Conservation (phyloP, 2,797 vertebrate genomes). For the Macropus fuliginosus region DNA sequence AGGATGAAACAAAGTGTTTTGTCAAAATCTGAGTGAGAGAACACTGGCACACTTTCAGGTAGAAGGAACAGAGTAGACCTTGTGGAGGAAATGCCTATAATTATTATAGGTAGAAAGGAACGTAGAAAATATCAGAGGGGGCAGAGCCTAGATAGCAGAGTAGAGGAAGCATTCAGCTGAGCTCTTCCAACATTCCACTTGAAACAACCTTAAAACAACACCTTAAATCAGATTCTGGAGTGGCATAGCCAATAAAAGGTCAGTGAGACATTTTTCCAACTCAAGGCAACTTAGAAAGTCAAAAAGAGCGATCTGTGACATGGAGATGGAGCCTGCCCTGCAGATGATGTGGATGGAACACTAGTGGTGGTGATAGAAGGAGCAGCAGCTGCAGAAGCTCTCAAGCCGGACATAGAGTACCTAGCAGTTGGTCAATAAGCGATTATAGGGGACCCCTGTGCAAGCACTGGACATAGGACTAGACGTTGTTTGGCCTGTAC, state of each 20-base stretch:
- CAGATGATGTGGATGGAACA: background rate
- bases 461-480: background rate
- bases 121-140: background rate
- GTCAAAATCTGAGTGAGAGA: background rate
- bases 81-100: background rate
- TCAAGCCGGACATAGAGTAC: background rate
- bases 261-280: background rate
- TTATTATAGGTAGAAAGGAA: background rate
- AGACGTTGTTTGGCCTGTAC: background rate
- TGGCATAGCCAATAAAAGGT: background rate
- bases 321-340: background rate
- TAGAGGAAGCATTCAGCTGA: background rate
- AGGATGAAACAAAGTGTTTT: background rate
- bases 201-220: background rate
- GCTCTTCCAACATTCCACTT: background rate
- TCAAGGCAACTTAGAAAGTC: background rate
- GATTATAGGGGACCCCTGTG: background rate
- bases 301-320: background rate
- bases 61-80: background rate
- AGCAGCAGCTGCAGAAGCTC: background rate
- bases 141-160: background rate
- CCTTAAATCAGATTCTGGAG: background rate
- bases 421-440: background rate
- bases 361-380: background rate
- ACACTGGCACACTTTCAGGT: background rate